phyloP scores from a whole-genome alignment of 2,797 vertebrate genomes.

The Parotocinclus haroldoi region DNA sequence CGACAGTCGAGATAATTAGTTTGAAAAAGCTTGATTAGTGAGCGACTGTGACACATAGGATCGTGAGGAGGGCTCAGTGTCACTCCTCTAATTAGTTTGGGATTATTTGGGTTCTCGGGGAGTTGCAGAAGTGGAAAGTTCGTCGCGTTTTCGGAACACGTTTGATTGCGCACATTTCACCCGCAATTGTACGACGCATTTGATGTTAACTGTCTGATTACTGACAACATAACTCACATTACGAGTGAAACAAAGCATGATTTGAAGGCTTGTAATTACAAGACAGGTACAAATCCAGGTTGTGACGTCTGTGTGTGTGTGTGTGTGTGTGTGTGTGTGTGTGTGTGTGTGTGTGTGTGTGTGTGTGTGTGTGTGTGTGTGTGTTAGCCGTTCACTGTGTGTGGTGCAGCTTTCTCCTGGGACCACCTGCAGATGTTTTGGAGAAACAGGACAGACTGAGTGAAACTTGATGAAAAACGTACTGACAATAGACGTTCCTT shows the following conservation, averaged over 20 bases:
- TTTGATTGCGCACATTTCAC: no score
- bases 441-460: slow-evolving; percentile 2
- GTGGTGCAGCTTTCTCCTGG: not conserved
- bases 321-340: not conserved
- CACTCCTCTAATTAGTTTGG: slow-evolving; percentile 56
- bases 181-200: no score
- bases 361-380: not conserved
- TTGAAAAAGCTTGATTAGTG: slow-evolving; percentile 63
- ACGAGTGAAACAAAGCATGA: no score
- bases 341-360: not conserved
- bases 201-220: no score
- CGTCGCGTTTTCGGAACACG: not conserved
- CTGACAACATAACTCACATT: no score
- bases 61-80: slow-evolving; percentile 39
- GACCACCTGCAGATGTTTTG: slow-evolving; percentile 9
- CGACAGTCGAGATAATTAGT: slow-evolving; percentile 61
- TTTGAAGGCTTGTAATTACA: slow-evolving; percentile 16
- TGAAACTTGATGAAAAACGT: slow-evolving; percentile 2
- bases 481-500: no score
- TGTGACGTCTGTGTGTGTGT: no score
- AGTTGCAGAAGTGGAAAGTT: slow-evolving; percentile 23
- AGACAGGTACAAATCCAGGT: not conserved
- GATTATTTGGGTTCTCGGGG: slow-evolving; percentile 43
- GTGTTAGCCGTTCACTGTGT: not conserved
- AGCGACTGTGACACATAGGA: slow-evolving; percentile 55